phyloP scores from a whole-genome alignment of 2,888 invertebrate species.

The Agrotis clavis region DNA sequence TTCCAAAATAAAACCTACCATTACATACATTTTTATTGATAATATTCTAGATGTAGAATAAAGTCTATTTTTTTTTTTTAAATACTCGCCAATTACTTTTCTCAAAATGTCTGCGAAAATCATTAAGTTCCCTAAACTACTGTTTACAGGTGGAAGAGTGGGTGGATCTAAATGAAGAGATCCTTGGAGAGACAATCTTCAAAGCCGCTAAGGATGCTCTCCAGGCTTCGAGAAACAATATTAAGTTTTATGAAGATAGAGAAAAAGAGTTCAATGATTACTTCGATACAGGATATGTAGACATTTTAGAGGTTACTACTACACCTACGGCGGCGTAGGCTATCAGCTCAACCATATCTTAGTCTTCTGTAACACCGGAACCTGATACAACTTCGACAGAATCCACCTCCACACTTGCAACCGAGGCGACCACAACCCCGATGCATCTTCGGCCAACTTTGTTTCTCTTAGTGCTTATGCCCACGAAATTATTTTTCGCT shows the following conservation, averaged over 20 bases:
- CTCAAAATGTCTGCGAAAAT: background rate
- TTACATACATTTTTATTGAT: too few species aligned
- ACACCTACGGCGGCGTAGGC: background rate
- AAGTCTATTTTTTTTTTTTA: too few species aligned
- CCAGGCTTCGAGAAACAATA: slow-evolving; percentile 71
- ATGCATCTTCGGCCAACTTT: slow-evolving; percentile 74
- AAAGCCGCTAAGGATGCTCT: slow-evolving; percentile 71
- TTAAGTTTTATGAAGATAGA: slow-evolving; percentile 76
- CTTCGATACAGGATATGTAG: slow-evolving; percentile 81
- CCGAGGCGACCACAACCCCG: background rate
- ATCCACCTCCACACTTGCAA: slow-evolving; percentile 26
- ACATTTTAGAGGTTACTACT: slow-evolving; percentile 53
- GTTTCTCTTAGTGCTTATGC: slow-evolving; percentile 62
- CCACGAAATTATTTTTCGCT: too few species aligned
- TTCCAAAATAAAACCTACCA: background rate
- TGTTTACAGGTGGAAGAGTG: slow-evolving; percentile 77
- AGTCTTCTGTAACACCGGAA: background rate
- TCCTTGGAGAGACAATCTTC: slow-evolving; percentile 72
- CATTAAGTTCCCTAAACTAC: slow-evolving; percentile 1
- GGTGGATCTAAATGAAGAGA: slow-evolving; percentile 72
- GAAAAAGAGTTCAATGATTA: slow-evolving; percentile 75
- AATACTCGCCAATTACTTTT: background rate
- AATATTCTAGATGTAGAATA: too few species aligned
- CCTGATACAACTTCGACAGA: background rate
- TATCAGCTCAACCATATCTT: background rate